A percentile compares a stretch with the other conserved stretches of the same genome.
phyloP scores from a whole-genome alignment of 2,888 invertebrate genomes.

The Leucania comma region DNA sequence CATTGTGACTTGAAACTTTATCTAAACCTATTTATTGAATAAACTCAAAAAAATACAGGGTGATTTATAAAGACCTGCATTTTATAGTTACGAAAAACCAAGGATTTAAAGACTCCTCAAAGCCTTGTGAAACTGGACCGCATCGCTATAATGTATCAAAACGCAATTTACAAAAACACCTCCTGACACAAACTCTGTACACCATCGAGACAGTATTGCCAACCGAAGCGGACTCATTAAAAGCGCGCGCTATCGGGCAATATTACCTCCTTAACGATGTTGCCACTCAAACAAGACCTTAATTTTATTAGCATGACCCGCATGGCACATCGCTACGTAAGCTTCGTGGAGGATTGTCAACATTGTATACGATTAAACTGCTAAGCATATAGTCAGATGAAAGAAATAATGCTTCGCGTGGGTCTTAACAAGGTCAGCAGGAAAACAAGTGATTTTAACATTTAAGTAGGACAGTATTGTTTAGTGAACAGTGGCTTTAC shows the following conservation, averaged over 20 bases:
- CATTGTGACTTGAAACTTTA: too few relatives aligned
- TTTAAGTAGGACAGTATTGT: background rate
- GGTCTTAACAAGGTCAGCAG: conserved; percentile 17
- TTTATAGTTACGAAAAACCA: too few relatives aligned
- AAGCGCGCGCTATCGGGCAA: conserved; percentile 67
- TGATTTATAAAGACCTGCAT: too few relatives aligned
- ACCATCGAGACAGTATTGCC: conserved; percentile 21
- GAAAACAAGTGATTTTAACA: background rate
- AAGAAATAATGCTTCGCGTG: background rate
- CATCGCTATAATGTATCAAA: background rate
- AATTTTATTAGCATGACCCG: conserved; percentile 80
- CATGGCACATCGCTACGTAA: conserved; percentile 70
- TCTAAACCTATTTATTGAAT: too few relatives aligned
- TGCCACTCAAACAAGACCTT: conserved; percentile 79
- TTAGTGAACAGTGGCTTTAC: too few relatives aligned
- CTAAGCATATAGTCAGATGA: conserved; percentile 16
- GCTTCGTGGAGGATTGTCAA: conserved; percentile 64
- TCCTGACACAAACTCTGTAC: background rate
- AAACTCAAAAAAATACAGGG: too few relatives aligned
- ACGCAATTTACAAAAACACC: conserved; percentile 4
- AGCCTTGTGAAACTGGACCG: too few relatives aligned
- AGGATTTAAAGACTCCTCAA: too few relatives aligned
- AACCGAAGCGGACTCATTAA: conserved; percentile 65
- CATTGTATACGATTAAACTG: conserved; percentile 46
- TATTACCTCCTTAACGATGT: conserved; percentile 80